Evolutionary conservation across 2,113 vertebrate species (phyloP).

Genomic region (Chionomys nivalis): DNA sequence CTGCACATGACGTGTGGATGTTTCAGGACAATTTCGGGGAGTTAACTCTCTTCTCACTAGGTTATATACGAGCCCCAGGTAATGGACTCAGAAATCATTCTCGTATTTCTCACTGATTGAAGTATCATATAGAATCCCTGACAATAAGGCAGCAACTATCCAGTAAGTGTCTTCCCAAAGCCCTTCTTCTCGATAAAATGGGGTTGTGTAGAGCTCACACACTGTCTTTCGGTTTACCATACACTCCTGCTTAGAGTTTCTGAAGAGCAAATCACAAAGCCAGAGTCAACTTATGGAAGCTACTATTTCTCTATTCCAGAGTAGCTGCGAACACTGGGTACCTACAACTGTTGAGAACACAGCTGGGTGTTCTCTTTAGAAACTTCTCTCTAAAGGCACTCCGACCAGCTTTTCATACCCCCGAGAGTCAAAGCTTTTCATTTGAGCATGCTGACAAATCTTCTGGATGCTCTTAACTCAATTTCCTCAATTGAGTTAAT

Average conservation of each 20-base stretch:
- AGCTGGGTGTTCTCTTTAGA: slow-evolving; percentile 37
- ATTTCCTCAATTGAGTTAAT: slow-evolving; percentile 38
- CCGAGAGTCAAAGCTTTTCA: slow-evolving; percentile 29
- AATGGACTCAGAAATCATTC: slow-evolving; percentile 13
- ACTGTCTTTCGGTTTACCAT: background rate
- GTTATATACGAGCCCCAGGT: background rate
- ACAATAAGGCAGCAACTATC: background rate
- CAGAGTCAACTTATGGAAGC: background rate
- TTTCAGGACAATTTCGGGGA: background rate
- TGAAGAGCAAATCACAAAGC: slow-evolving; percentile 46
- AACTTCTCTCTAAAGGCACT: slow-evolving; percentile 48
- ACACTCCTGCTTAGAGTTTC: slow-evolving; percentile 20
- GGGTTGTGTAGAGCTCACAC: background rate
- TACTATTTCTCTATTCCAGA: background rate
- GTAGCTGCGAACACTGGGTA: background rate
- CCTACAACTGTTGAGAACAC: slow-evolving; percentile 11
- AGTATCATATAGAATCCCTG: slow-evolving; percentile 19
- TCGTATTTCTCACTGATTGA: slow-evolving; percentile 23
- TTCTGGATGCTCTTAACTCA: slow-evolving; percentile 35
- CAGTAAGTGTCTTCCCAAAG: slow-evolving; percentile 12
- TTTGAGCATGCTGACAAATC: slow-evolving; percentile 61
- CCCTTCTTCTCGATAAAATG: background rate
- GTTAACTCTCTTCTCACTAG: background rate
- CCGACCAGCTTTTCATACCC: background rate
- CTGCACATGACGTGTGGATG: background rate